A percentile compares a stretch with the other conserved stretches of the same genome.
phyloP scores from a whole-genome alignment of 2,797 vertebrate species.

The Spheniscus humboldti region DNA sequence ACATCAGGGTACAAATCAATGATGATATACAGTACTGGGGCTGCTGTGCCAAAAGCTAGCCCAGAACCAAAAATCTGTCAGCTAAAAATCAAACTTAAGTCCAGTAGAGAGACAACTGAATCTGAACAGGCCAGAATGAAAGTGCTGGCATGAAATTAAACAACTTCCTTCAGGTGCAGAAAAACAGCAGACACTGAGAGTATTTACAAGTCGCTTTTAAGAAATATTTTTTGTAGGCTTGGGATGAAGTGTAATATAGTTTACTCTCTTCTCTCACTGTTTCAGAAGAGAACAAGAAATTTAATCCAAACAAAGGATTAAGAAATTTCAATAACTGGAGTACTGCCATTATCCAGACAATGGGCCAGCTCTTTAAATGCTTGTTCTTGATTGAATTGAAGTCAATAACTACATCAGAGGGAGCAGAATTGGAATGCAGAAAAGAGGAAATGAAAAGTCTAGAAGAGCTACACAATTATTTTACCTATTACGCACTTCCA shows the following conservation, averaged over 20 bases:
- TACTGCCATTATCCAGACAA: constrained; percentile 12
- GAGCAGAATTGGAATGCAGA: constrained; percentile 4
- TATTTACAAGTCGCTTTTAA: constrained; percentile 4
- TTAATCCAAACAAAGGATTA: constrained; percentile 61
- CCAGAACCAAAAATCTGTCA: not conserved
- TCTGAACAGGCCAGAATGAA: not conserved
- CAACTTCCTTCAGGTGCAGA: not conserved
- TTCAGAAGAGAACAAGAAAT: constrained; percentile 52
- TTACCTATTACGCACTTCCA: not conserved
- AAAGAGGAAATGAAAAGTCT: constrained; percentile 31
- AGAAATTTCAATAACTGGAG: constrained; percentile 46
- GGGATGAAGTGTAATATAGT: not conserved
- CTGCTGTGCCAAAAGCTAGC: constrained; percentile 10
- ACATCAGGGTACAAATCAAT: not conserved
- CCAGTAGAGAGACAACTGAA: not conserved
- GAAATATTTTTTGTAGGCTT: constrained; percentile 1
- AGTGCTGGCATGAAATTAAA: not conserved
- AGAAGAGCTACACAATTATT: constrained; percentile 35
- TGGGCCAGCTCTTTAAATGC: constrained; percentile 28
- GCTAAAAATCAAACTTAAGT: not conserved
- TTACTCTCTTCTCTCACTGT: constrained; percentile 34
- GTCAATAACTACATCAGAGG: constrained; percentile 16
- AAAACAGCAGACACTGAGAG: not conserved
- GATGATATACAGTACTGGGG: not conserved
- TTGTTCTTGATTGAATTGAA: constrained; percentile 21